A percentile compares a stretch with the other conserved stretches of the same genome.
Evolutionary conservation across 2,888 invertebrate species (phyloP).

Genomic region (Dynastes hyllus): DNA sequence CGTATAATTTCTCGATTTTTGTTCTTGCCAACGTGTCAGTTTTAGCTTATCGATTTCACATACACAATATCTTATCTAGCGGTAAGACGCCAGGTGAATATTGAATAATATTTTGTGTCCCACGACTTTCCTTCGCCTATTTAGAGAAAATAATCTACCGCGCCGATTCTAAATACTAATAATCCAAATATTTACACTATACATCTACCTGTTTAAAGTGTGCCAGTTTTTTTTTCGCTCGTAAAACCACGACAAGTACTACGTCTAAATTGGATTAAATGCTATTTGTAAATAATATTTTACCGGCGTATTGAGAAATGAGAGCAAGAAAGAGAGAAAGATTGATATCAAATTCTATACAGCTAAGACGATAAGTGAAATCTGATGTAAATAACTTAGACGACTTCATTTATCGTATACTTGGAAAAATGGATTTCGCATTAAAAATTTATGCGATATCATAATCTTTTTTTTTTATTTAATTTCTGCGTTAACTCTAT

Average conservation of each 20-base stretch:
- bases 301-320: neutral
- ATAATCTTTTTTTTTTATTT: too few relatives aligned
- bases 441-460: too few relatives aligned
- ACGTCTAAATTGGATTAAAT: neutral
- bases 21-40: neutral
- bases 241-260: neutral
- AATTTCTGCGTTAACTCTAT: too few relatives aligned
- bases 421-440: too few relatives aligned
- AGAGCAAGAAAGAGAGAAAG: neutral
- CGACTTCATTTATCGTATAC: too few relatives aligned
- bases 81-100: slow-evolving; percentile 13
- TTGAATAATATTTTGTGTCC: slow-evolving; percentile 17
- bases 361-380: neutral
- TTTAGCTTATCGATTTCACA: slow-evolving; percentile 10
- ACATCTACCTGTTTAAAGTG: slow-evolving; percentile 43
- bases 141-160: slow-evolving; percentile 30
- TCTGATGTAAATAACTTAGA: too few relatives aligned
- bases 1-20: too few relatives aligned
- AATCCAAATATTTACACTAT: slow-evolving; percentile 40
- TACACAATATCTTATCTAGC: neutral
- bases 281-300: neutral
- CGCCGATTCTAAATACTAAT: slow-evolving; percentile 17
- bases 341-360: neutral
- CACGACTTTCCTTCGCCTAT: slow-evolving; percentile 12
- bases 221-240: slow-evolving; percentile 1